Evolutionary conservation across 2,888 invertebrate species (phyloP).

Genomic region (Leistus spinibarbis): DNA sequence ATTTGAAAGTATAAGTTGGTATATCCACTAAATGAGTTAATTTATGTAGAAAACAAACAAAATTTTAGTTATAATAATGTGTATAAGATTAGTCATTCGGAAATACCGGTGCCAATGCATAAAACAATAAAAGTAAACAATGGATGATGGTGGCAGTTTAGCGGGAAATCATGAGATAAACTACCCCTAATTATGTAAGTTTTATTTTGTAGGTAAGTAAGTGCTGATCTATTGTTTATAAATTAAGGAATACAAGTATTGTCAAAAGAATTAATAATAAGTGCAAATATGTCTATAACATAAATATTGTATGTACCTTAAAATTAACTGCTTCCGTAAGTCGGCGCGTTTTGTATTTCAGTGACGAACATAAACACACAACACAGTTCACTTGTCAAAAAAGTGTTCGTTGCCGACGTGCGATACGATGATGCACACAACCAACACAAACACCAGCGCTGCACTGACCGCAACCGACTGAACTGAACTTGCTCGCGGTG

Average conservation of each 20-base stretch:
- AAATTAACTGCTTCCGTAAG: not conserved
- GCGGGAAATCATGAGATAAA: not conserved
- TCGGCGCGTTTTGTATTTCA: not conserved
- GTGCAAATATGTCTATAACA: not conserved
- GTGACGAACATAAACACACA: constrained; percentile 11
- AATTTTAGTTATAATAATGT: too few species aligned
- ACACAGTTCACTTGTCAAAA: constrained; percentile 32
- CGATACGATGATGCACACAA: not conserved
- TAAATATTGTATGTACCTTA: not conserved
- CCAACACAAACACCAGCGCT: not conserved
- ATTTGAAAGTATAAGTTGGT: too few species aligned
- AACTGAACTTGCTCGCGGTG: not conserved
- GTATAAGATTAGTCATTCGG: too few species aligned
- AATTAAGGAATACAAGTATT: not conserved
- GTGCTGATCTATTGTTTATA: not conserved
- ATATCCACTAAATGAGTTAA: too few species aligned
- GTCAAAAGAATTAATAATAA: not conserved
- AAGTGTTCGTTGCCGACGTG: not conserved
- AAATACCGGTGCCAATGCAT: too few species aligned
- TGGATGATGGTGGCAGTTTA: not conserved
- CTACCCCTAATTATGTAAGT: not conserved
- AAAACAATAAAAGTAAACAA: not conserved
- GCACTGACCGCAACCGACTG: constrained; percentile 15
- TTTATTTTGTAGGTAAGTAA: not conserved
- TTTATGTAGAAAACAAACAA: too few species aligned